A percentile compares a stretch with the other conserved stretches of the same genome.
Conservation (phyloP, 2,888 invertebrate genomes). For the Boloria selene region DNA sequence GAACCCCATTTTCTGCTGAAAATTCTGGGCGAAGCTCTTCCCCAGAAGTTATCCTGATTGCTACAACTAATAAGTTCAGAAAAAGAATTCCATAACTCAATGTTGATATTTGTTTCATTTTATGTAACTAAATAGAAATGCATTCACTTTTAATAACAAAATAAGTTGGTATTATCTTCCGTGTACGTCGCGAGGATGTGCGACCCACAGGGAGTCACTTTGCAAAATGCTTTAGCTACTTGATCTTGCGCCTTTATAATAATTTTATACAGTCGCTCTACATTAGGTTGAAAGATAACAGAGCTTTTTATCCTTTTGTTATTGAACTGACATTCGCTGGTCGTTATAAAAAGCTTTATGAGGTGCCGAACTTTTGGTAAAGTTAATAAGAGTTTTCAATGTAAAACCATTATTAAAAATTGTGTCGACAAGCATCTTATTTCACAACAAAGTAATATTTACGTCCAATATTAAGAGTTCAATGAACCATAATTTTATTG, state of each 20-base stretch:
- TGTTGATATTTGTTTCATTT: constrained; percentile 31
- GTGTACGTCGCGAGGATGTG: constrained; percentile 67
- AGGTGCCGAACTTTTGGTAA: constrained; percentile 56
- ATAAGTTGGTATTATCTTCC: constrained; percentile 34
- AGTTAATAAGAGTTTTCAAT: constrained; percentile 52
- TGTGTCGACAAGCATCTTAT: constrained; percentile 4
- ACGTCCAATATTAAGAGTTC: constrained; percentile 31
- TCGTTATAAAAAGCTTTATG: constrained; percentile 57
- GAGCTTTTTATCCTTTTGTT: constrained; percentile 77
- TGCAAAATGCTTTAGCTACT: constrained; percentile 74
- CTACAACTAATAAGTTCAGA: constrained; percentile 55
- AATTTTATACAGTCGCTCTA: constrained; percentile 72
- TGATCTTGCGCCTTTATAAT: constrained; percentile 75
- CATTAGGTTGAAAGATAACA: constrained; percentile 76
- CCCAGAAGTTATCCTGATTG: constrained; percentile 61
- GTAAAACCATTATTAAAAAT: constrained; percentile 51
- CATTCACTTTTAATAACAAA: constrained; percentile 53
- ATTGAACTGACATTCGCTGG: constrained; percentile 60
- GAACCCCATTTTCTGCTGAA: constrained; percentile 67
- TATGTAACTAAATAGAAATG: constrained; percentile 37
- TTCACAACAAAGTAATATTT: constrained; percentile 18
- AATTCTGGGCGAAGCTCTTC: constrained; percentile 55
- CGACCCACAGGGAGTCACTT: constrained; percentile 73
- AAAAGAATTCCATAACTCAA: constrained; percentile 46
- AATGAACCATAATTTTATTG: constrained; percentile 30